Percentiles rank a stretch among this genome's conserved stretches.
Evolutionary conservation across 2,113 vertebrate species (phyloP).

Genomic region (Rynchops niger): DNA sequence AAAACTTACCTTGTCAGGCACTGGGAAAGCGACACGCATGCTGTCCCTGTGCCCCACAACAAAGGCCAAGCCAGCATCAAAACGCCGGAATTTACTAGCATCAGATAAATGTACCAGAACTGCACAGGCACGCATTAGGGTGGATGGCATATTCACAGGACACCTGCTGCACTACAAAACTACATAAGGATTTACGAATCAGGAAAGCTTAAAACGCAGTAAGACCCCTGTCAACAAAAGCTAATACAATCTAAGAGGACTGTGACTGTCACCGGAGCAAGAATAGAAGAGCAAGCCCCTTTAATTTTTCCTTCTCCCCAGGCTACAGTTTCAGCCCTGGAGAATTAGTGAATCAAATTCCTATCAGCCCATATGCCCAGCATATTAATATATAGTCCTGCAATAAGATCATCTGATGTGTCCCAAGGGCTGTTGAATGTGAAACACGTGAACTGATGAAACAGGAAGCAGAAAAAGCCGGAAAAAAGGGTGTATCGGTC

Average conservation of each 20-base stretch:
- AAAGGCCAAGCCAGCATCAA: neutral
- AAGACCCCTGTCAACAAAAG: neutral
- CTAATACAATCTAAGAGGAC: neutral
- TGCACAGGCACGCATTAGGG: rapidly evolving
- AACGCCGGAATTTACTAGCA: neutral
- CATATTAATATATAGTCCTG: neutral
- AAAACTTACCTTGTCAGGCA: neutral
- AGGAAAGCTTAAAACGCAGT: neutral
- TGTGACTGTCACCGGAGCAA: neutral
- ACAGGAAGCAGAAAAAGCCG: neutral
- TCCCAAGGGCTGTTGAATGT: neutral
- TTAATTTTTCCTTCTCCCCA: neutral
- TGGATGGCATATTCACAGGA: neutral
- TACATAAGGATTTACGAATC: neutral
- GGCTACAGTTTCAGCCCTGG: neutral
- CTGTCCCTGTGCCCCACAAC: neutral
- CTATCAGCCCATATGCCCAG: neutral
- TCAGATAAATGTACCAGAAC: neutral
- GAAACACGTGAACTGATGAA: neutral
- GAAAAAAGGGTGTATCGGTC: neutral
- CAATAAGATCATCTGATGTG: neutral
- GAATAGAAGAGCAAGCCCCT: neutral
- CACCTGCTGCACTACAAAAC: neutral
- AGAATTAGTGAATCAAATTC: neutral
- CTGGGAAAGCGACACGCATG: rapidly evolving